Evolutionary conservation across 2,888 invertebrate species (phyloP).

Genomic region (Cheilosia vulpina): DNA sequence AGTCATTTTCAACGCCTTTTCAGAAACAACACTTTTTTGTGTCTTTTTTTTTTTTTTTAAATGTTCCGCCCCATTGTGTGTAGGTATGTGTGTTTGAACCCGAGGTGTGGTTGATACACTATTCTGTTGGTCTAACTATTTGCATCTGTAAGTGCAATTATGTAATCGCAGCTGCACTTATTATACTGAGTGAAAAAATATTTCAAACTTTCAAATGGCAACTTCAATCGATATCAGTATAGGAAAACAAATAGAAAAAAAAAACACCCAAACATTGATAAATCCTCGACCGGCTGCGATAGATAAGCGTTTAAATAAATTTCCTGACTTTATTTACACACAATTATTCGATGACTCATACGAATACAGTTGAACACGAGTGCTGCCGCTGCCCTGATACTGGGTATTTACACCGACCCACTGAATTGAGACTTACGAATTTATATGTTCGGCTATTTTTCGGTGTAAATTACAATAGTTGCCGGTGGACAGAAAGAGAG

Average conservation of each 20-base stretch:
- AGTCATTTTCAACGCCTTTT: constrained; percentile 67
- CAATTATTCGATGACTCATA: constrained; percentile 55
- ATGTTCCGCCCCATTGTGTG: constrained; percentile 56
- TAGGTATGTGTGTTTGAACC: background rate
- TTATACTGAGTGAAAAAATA: constrained; percentile 25
- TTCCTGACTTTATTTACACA: constrained; percentile 60
- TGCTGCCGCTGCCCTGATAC: background rate
- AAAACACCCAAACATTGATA: constrained; percentile 55
- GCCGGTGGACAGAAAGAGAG: constrained; percentile 24
- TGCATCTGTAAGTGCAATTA: constrained; percentile 67
- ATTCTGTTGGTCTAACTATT: constrained; percentile 43
- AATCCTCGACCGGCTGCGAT: constrained; percentile 42
- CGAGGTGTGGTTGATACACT: constrained; percentile 51
- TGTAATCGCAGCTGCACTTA: constrained; percentile 68
- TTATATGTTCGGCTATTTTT: constrained; percentile 37
- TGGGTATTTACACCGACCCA: constrained; percentile 6
- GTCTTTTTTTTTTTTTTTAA: background rate
- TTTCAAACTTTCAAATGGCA: constrained; percentile 61
- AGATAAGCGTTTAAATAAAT: constrained; percentile 68
- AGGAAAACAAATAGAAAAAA: constrained; percentile 14
- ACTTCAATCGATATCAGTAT: constrained; percentile 52
- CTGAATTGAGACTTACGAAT: constrained; percentile 43
- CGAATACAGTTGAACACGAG: constrained; percentile 21
- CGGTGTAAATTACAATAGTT: constrained; percentile 48
- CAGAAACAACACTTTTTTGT: constrained; percentile 36